Percentiles rank a stretch among this genome's conserved stretches.
Evolutionary conservation across 30 jellyfish, hydroid and myxozoan species (phyloP).

Genomic region (Cassiopea andromeda): DNA sequence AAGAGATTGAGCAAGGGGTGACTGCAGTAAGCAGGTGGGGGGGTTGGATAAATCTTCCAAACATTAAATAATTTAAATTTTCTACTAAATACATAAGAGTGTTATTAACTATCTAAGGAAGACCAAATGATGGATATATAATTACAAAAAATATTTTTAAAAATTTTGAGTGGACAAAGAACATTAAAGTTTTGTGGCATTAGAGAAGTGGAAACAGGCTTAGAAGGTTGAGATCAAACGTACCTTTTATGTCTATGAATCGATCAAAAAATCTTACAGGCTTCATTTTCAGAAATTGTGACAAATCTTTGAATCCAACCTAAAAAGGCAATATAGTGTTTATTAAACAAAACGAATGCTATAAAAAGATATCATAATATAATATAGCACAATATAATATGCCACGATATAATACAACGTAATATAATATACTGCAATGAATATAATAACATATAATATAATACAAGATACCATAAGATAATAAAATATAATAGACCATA

Average conservation of each 20-base stretch:
- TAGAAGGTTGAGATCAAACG: neutral
- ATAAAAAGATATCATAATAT: too few relatives aligned
- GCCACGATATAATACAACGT: neutral
- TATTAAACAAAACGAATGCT: too few relatives aligned
- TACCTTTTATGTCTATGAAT: constrained; percentile 88
- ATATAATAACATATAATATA: too few relatives aligned
- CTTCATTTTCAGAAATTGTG: constrained; percentile 83
- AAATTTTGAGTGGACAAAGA: too few relatives aligned
- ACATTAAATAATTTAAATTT: too few relatives aligned
- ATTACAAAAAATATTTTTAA: too few relatives aligned
- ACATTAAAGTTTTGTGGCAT: neutral
- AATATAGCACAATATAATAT: too few relatives aligned
- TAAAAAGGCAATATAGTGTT: neutral
- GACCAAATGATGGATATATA: too few relatives aligned
- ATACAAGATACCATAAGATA: neutral
- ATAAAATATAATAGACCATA: neutral
- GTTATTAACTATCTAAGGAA: too few relatives aligned
- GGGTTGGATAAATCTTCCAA: neutral
- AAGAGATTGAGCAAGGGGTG: too few relatives aligned
- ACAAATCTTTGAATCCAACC: constrained; percentile 91
- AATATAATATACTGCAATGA: neutral
- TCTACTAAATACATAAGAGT: neutral
- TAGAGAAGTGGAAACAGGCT: neutral
- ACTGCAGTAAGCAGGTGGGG: too few relatives aligned
- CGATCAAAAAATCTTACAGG: constrained; percentile 89